Percentiles rank a stretch among this genome's conserved stretches.
Conservation (phyloP, 2,888 invertebrate species). For the Drosophila pseudotalamancana region DNA sequence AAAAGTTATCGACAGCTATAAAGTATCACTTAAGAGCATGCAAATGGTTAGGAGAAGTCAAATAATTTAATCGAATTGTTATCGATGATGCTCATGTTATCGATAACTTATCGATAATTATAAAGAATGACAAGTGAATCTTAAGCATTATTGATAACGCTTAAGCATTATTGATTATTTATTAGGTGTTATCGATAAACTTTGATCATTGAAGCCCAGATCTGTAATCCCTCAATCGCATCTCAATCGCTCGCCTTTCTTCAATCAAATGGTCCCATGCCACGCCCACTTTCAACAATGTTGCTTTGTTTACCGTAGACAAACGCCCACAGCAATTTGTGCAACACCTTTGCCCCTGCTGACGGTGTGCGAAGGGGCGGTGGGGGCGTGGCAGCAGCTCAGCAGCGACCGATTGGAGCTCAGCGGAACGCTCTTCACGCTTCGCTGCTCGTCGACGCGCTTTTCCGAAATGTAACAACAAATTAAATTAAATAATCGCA, state of each 20-base stretch:
- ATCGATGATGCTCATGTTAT: neutral
- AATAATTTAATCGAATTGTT: too few species aligned
- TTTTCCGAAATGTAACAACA: slow-evolving; percentile 72
- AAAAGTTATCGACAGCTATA: neutral
- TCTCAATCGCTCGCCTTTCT: neutral
- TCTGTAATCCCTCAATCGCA: neutral
- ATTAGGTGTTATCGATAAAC: neutral
- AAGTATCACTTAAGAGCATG: too few species aligned
- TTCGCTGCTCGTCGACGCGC: slow-evolving; percentile 56
- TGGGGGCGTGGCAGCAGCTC: slow-evolving; percentile 3
- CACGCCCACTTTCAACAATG: slow-evolving; percentile 54
- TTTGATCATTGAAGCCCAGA: neutral
- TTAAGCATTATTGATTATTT: neutral
- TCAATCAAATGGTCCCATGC: slow-evolving; percentile 8
- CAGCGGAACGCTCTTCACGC: slow-evolving; percentile 69
- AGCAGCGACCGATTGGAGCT: slow-evolving; percentile 45
- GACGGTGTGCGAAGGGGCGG: slow-evolving; percentile 2
- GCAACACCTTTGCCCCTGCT: slow-evolving; percentile 58
- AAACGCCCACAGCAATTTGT: slow-evolving; percentile 64
- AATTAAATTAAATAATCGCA: slow-evolving; percentile 75
- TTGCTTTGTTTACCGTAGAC: slow-evolving; percentile 36
- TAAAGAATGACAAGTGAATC: neutral
- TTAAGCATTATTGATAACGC: neutral
- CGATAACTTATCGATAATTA: neutral
- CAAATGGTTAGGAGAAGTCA: too few species aligned